Conservation (phyloP, 2,888 invertebrate genomes). For the Athalia cordata region DNA sequence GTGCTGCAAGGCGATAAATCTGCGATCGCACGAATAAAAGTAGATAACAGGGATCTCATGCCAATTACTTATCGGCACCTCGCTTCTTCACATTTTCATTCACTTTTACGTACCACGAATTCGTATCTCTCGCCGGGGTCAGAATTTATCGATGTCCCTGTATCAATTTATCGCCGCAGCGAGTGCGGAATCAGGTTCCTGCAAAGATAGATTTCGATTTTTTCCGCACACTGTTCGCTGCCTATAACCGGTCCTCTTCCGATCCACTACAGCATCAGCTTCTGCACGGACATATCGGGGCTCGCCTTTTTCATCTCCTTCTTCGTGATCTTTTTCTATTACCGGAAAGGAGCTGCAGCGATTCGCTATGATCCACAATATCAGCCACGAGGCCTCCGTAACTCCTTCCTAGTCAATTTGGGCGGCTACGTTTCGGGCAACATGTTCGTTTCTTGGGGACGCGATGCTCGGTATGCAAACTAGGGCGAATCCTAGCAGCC, state of each 20-base stretch:
- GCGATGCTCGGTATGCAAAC: constrained; percentile 59
- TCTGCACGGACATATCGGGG: too few relatives aligned
- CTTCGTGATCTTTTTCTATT: neutral
- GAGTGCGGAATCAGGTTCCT: neutral
- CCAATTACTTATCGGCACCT: too few relatives aligned
- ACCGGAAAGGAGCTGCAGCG: neutral
- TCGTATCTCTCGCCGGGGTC: neutral
- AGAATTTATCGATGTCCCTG: neutral
- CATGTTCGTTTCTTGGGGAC: constrained; percentile 53
- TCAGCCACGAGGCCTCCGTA: neutral
- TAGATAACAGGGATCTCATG: neutral
- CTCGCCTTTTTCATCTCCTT: neutral
- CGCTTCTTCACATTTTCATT: too few relatives aligned
- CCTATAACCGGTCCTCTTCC: neutral
- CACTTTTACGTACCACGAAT: too few relatives aligned
- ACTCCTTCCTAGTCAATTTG: constrained; percentile 3
- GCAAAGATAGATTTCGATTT: neutral
- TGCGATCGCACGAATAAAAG: neutral
- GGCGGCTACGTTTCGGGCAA: constrained; percentile 11
- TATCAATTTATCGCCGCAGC: neutral
- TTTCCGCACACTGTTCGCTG: neutral
- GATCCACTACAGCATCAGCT: too few relatives aligned
- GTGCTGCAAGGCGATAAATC: neutral
- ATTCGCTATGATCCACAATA: neutral
- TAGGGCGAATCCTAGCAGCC: constrained; percentile 58